Base-by-base conservation (phyloP, 1,140 invertebrate genomes). In the Cotesia chilonis region DNA sequence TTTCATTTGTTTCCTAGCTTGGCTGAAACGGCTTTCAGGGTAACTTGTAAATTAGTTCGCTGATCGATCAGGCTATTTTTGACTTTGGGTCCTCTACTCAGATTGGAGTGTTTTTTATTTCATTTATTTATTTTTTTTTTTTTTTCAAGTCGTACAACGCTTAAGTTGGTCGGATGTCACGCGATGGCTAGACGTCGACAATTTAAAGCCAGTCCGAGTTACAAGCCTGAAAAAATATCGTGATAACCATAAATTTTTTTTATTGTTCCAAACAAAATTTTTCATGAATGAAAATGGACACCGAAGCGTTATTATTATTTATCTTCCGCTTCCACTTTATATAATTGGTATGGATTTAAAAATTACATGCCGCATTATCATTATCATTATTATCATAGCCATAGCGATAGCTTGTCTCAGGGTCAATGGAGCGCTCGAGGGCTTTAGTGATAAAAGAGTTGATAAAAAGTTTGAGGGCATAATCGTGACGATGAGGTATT, bases 121-220 rank as follows among this genome's bases (percentile, higher is more conserved):
- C n/a, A 57, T n/a, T 57, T 17, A 12, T 6, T 17, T 17, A 14
- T 17, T 57, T 57, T 57, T 55, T 14, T 14, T 14, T 14, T 14
- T 57, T 57, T 57, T 57, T 57, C 54, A 17, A 20, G 17, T 57
- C 54, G 17, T 57, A 57, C n/a, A 47, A 47, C 41, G 41, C 41
- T 10, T 10, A 47, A 47, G 6, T 47, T 47, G 55, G 38, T 47
- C 47, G 38, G 51, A 5, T 35, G 63, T 72, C 70, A 72, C 70
- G 70, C 70, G 51, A 72, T 12, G 64, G 51, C 70, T 67, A 72
- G 70, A 72, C 63, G 41, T 51, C 47, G 37, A 65, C 54, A 66
- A 72, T 72, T 72, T 67, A 72, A 14, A 38, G 35, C 54, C 41
- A 69, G 38, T 60, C 57, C 68, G 60, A 69, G 55, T 54, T 69